phyloP scores from a whole-genome alignment of 64 coral and sea anemone species.

The Exaiptasia diaphana region DNA sequence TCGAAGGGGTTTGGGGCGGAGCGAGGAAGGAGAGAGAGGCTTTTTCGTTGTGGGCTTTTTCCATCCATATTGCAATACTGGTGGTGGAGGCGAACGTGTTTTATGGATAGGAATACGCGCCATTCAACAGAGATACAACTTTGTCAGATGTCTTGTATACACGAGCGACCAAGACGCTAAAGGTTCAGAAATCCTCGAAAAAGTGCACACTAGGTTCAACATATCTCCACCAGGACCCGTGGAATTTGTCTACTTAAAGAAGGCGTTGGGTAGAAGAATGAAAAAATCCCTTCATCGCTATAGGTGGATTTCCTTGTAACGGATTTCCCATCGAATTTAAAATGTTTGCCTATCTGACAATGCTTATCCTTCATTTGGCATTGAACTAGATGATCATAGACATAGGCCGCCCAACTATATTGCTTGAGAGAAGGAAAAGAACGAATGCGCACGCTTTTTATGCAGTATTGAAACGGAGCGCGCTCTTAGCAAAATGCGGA shows the following conservation, averaged over 20 bases:
- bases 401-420: too few relatives aligned
- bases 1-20: too few relatives aligned
- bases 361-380: too few relatives aligned
- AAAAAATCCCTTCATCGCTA: slow-evolving; percentile 78
- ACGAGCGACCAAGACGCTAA: slow-evolving; percentile 69
- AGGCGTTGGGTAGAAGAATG: slow-evolving; percentile 82
- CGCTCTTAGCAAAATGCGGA: too few relatives aligned
- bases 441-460: too few relatives aligned
- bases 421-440: too few relatives aligned
- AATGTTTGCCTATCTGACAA: too few relatives aligned
- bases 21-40: too few relatives aligned
- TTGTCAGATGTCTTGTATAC: slow-evolving; percentile 91
- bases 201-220: slow-evolving; percentile 82
- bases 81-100: slow-evolving; percentile 93
- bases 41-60: slow-evolving; percentile 90
- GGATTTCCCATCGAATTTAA: too few relatives aligned
- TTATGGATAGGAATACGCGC: slow-evolving; percentile 94
- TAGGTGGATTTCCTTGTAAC: too few relatives aligned
- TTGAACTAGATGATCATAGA: too few relatives aligned
- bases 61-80: slow-evolving; percentile 96
- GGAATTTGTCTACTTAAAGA: slow-evolving; percentile 87
- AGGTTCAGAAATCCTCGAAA: slow-evolving; percentile 70
- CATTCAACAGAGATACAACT: slow-evolving; percentile 75
- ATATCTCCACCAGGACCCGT: slow-evolving; percentile 76
- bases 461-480: too few relatives aligned